Conservation (phyloP, 2,113 vertebrate genomes). For the Galbula dea region DNA sequence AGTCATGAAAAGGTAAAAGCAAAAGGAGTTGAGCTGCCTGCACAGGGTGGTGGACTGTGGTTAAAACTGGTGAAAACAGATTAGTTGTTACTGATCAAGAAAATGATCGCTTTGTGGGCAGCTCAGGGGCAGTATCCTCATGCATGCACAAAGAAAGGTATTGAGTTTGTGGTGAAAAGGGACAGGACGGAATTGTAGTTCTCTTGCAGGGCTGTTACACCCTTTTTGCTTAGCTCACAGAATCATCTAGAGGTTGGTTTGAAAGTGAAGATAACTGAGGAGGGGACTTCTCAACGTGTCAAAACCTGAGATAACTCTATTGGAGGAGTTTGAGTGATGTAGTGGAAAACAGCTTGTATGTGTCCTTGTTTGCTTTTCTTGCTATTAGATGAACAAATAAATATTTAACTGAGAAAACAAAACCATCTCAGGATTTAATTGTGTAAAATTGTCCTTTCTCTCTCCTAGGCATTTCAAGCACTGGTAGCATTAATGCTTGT, state of each 20-base stretch:
- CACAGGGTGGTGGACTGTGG: neutral
- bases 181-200: neutral
- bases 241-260: neutral
- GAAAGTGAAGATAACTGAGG: neutral
- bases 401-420: neutral
- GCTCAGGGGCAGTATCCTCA: rapidly evolving
- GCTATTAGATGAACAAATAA: neutral
- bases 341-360: neutral
- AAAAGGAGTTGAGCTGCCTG: neutral
- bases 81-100: neutral
- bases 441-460: neutral
- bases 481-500: neutral
- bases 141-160: neutral
- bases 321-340: neutral
- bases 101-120: neutral
- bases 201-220: neutral
- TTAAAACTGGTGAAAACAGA: neutral
- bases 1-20: neutral
- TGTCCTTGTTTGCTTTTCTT: neutral
- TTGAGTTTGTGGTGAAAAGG: neutral
- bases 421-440: neutral
- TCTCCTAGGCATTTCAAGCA: neutral
- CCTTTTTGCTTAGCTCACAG: neutral
- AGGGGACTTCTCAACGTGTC: neutral
- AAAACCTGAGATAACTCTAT: neutral